These are phyloP conservation scores for Adelges cooleyi DNA, from an alignment of 1,140 invertebrate genomes.

Conservation along the genomic window DNA sequence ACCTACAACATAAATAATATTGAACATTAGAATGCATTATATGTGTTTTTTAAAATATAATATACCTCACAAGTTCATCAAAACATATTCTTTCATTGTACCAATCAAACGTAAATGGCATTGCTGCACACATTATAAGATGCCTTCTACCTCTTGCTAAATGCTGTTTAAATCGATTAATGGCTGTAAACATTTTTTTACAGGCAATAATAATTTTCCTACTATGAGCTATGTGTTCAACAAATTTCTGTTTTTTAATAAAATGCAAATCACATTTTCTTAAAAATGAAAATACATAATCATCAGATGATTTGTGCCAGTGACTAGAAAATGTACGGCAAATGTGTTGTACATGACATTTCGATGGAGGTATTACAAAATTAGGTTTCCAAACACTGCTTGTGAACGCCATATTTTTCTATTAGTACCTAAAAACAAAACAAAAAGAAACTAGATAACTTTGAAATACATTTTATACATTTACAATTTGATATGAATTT, in stretches of 20 bases:
- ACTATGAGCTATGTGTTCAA: neutral
- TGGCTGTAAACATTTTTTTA: constrained; percentile 5
- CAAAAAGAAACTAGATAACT: no score
- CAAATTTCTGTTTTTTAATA: constrained; percentile 14
- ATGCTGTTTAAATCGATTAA: neutral
- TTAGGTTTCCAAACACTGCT: neutral
- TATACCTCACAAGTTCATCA: constrained; percentile 42
- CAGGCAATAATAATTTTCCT: neutral
- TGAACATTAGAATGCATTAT: no score
- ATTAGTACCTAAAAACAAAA: no score
- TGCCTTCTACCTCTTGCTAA: constrained; percentile 5
- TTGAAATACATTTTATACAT: no score
- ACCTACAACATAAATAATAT: neutral
- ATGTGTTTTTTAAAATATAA: neutral
- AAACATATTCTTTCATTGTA: constrained; percentile 43
- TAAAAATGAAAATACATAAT: neutral
- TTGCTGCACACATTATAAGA: neutral
- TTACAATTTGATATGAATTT: no score
- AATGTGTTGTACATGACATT: neutral
- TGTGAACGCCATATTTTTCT: neutral
- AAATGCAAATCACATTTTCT: neutral
- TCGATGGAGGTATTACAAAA: neutral
- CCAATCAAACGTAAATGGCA: constrained; percentile 42
- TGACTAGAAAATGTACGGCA: neutral
- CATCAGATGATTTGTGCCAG: neutral